phyloP scores from a whole-genome alignment of 2,797 vertebrate species.

The Tragopan temminckii region DNA sequence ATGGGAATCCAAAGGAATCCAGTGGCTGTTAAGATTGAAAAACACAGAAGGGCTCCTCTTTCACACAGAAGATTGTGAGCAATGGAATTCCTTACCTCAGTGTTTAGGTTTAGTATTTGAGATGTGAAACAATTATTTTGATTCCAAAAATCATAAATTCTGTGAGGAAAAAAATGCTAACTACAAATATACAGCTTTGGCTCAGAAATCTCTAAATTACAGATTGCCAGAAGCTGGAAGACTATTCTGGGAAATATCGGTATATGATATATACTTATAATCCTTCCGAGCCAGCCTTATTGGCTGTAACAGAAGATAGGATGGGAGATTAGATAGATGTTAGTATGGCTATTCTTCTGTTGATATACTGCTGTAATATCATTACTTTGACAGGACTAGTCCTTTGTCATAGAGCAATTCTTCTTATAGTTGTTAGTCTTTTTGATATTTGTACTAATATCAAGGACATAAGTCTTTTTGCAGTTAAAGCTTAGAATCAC shows the following conservation, averaged over 20 bases:
- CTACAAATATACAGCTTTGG: background rate
- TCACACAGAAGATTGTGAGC: background rate
- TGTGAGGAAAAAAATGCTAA: background rate
- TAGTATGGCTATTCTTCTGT: slow-evolving; percentile 20
- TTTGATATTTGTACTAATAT: slow-evolving; percentile 43
- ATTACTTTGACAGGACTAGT: slow-evolving; percentile 42
- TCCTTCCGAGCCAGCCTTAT: slow-evolving; percentile 38
- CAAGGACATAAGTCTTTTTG: slow-evolving; percentile 33
- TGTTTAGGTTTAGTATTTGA: background rate
- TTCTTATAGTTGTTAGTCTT: slow-evolving; percentile 50
- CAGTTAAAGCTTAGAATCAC: slow-evolving; percentile 50
- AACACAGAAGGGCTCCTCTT: background rate
- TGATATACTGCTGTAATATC: slow-evolving; percentile 65
- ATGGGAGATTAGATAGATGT: background rate
- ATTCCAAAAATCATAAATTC: background rate
- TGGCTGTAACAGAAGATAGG: slow-evolving; percentile 8
- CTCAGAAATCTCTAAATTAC: background rate
- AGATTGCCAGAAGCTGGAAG: background rate
- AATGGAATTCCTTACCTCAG: background rate
- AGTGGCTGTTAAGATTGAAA: background rate
- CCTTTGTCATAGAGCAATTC: slow-evolving; percentile 25
- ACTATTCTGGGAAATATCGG: background rate
- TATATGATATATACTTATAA: slow-evolving; percentile 22
- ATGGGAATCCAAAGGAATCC: background rate
- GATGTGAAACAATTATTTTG: background rate